Evolutionary conservation across 2,888 invertebrate genomes (phyloP), one percentile per base, ranked within the genome.

Genomic region (Pristionchus arcanus): DNA sequence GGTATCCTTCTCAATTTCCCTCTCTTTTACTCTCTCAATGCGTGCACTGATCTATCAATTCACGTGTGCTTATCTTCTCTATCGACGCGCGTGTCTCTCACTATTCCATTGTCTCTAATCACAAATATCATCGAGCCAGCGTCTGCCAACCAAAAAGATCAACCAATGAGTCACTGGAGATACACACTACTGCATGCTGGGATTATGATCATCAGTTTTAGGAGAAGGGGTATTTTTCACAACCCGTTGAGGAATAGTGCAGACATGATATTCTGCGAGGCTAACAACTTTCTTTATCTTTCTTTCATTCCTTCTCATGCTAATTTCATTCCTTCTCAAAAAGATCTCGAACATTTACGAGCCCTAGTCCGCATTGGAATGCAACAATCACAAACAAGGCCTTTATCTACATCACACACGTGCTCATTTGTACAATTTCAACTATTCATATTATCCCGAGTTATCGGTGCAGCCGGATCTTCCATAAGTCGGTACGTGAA

Each of bases 401-500:
- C 7, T 49, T 28, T 42, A 49, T 83, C 28, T 83, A 11, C 28
- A 49, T 83, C 55, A 81, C 42, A 77, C 25, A 77, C 0, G 19
- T 49, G 28, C 28, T 28, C 49, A n/a, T 81, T 81, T 49, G 42
- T 42, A 49, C 42, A 81, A 16, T 81, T 49, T 81, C 25, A 25
- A 74, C n/a, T 1, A 37, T 7, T 15, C n/a, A n/a, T n/a, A 19
- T 81, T 16, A 81, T 28, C 28, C 49, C 25, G 71, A 71, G 13
- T 77, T 77, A 19, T 81, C 16, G 16, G 81, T 81, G 84, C 84
- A 85, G 15, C 84, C 84, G 13, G 55, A 55, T 59, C 28, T 85
- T 31, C 84, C 84, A 34, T 85, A 85, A 1, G 21, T 9, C 19
- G 84, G 55, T 0, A 85, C 59, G 25, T 85, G 19, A 31, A 85